Base-by-base conservation (phyloP, 2,888 invertebrate genomes). In the Hofmannophila pseudospretella region DNA sequence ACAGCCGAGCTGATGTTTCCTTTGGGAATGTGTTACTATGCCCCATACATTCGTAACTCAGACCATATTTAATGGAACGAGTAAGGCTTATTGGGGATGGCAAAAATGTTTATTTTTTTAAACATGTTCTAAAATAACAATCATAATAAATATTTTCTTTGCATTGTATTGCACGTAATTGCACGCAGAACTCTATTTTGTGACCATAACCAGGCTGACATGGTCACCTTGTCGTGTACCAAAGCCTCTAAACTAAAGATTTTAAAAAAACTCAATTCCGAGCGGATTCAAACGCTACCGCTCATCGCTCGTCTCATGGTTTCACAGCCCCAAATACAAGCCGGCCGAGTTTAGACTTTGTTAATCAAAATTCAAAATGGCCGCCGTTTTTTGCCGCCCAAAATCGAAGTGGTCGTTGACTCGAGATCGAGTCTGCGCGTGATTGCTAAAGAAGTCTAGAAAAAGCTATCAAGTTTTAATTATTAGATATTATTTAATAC, bases 81-180 rank as follows among this genome's bases (percentile, higher is more conserved):
- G 74, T 69, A 72, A 72, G 68, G 72, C 67, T 63, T 64, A 57
- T 41, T 29, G 51, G 71, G 73, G 69, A 58, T n/a, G n/a, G n/a
- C n/a, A n/a, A n/a, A n/a, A n/a, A n/a, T n/a, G n/a, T n/a, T n/a
- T n/a, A n/a, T n/a, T n/a, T n/a, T n/a, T n/a, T n/a, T n/a, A n/a
- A n/a, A n/a, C n/a, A n/a, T n/a, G n/a, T n/a, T n/a, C n/a, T n/a
- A n/a, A n/a, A n/a, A n/a, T n/a, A n/a, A n/a, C n/a, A n/a, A n/a
- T n/a, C n/a, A n/a, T n/a, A n/a, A n/a, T n/a, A n/a, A n/a, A n/a
- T n/a, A n/a, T n/a, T n/a, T n/a, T n/a, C n/a, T n/a, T n/a, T n/a
- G n/a, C n/a, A n/a, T n/a, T n/a, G n/a, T n/a, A n/a, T n/a, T n/a
- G n/a, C n/a, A n/a, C n/a, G n/a, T n/a, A n/a, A n/a, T n/a, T n/a